Evolutionary conservation across 2,797 vertebrate species (phyloP), one percentile per base, ranked within the genome.

Genomic region (Sebastes taczanowskii): DNA sequence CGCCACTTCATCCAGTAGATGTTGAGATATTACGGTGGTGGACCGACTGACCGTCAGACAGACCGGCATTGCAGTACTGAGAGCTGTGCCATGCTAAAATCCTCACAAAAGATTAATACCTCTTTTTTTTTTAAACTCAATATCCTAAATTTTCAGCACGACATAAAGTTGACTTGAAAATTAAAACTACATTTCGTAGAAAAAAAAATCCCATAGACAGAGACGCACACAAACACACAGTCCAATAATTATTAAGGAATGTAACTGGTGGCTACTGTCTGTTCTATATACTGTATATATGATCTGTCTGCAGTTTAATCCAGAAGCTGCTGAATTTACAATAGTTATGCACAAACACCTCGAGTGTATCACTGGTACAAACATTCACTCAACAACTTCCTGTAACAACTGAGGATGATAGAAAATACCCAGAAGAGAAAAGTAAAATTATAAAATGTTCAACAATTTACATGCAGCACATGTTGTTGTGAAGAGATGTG

Each of bases 151-250:
- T 52, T 32, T 32, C 3, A 62, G 16, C 10, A 52, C 25, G 6
- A 13, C 13, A 64, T 7, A 63, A 56, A 38, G 6, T 30, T 49
- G 2, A 73, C 11, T 61, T 49, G 2, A 35, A 64, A 42, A 25
- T 38, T 9, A 49, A 61, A 66, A 35, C 18, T 6, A 27, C 10
- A 64, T 32, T 65, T 42, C 7, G 49, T 11, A 18, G 22, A 1
- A 8, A 29, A 22, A 14, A 20, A 27, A 42, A 62, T 23, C 10
- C 27, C 14, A 10, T 22, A n/a, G 11, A 52, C 14, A 61, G 3
- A 67, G 10, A 58, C 34, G 78, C 56, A 42, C 73, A 58, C 56
- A 80, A 60, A 63, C 9, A 75, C 5, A 75, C 18, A 49, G 55
- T 20, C 4, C 46, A 11, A 42, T 22, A 53, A 27, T 32, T 11